A percentile compares a stretch with the other conserved stretches of the same genome.
These are phyloP conservation scores for Rhodeus uyekii DNA, from an alignment of 2,797 vertebrate genomes.

Conservation along the genomic window DNA sequence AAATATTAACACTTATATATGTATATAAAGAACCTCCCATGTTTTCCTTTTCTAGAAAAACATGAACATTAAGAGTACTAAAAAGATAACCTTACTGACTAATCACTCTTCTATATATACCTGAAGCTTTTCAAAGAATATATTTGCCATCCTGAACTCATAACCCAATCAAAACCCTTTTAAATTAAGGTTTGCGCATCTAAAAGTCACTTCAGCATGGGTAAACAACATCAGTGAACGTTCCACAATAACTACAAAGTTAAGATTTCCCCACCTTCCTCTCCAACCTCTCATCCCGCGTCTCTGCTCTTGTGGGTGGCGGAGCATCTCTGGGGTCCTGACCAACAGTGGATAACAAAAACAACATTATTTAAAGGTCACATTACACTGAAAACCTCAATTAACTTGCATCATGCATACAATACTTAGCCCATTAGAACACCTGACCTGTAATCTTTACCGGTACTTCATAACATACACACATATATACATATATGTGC, in stretches of 20 bases:
- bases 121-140: too few relatives aligned
- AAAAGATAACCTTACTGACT: not conserved
- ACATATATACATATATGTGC: too few relatives aligned
- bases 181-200: not conserved
- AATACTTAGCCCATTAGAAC: not conserved
- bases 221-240: not conserved
- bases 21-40: too few relatives aligned
- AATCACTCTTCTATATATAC: too few relatives aligned
- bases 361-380: not conserved
- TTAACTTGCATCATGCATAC: not conserved
- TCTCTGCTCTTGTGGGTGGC: slow-evolving; percentile 92
- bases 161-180: not conserved
- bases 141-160: not conserved
- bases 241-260: not conserved
- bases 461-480: too few relatives aligned
- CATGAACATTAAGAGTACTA: not conserved
- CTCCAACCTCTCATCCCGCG: slow-evolving; percentile 90
- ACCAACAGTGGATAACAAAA: not conserved
- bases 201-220: not conserved
- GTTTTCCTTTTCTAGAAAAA: not conserved
- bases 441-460: not conserved
- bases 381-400: not conserved
- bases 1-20: not conserved
- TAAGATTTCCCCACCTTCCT: slow-evolving; percentile 80
- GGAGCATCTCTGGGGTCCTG: slow-evolving; percentile 94